These are phyloP conservation scores for Pithys albifrons DNA, from an alignment of 2,113 vertebrate genomes.

Conservation along the genomic window DNA sequence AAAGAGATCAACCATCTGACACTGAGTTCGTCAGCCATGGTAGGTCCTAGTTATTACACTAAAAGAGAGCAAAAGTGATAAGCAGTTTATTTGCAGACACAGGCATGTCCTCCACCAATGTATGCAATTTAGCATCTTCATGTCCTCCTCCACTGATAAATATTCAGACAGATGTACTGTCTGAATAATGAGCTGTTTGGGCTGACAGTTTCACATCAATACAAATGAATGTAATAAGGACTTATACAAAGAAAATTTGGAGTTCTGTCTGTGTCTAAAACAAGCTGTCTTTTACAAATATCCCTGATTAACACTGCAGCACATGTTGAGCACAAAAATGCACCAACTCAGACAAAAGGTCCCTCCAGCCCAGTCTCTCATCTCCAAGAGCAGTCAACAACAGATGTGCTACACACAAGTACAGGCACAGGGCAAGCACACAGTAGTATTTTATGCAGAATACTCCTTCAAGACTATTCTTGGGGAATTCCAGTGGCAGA, in stretches of 20 bases:
- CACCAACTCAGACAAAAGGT: neutral
- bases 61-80: neutral
- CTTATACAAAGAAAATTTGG: neutral
- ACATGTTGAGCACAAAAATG: neutral
- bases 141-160: neutral
- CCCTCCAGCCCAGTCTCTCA: neutral
- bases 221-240: neutral
- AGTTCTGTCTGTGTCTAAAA: neutral
- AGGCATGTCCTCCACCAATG: neutral
- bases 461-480: neutral
- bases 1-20: neutral
- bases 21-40: neutral
- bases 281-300: neutral
- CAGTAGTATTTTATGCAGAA: neutral
- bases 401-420: neutral
- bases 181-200: neutral
- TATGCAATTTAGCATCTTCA: neutral
- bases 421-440: neutral
- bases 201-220: neutral
- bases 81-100: neutral
- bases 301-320: neutral
- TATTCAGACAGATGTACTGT: neutral
- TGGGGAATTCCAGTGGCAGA: neutral
- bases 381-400: neutral
- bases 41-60: neutral